Evolutionary conservation across 1,140 invertebrate species (phyloP).

Genomic region (Radopholus similis): DNA sequence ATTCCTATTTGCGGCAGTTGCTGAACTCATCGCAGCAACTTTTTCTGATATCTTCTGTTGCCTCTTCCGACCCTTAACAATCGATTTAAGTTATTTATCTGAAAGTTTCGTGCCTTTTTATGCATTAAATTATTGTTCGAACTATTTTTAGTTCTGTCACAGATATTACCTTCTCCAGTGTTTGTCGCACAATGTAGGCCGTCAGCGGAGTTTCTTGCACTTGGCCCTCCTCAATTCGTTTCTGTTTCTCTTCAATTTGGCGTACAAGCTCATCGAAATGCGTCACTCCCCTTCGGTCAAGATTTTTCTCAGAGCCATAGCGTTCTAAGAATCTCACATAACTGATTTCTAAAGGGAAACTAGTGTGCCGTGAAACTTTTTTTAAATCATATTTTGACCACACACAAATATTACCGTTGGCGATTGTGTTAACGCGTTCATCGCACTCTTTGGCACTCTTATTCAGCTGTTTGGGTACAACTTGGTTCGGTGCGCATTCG

Average conservation of each 20-base stretch:
- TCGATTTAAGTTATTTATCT: too few species aligned
- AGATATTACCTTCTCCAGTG: slow-evolving; percentile 6
- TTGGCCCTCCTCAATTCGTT: slow-evolving; percentile 1
- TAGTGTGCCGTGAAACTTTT: neutral
- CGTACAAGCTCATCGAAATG: slow-evolving; percentile 9
- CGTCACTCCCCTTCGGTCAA: neutral
- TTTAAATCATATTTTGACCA: neutral
- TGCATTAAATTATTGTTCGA: too few species aligned
- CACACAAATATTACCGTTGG: neutral
- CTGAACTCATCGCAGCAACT: too few species aligned
- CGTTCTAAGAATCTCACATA: slow-evolving; percentile 8
- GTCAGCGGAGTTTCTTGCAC: slow-evolving; percentile 16
- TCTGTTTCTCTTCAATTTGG: slow-evolving; percentile 11
- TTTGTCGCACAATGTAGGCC: neutral
- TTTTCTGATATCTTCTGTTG: too few species aligned
- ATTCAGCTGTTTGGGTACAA: neutral
- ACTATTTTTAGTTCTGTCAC: too few species aligned
- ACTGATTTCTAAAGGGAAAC: neutral
- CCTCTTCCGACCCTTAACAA: too few species aligned
- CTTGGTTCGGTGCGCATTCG: slow-evolving; percentile 12
- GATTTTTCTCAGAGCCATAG: neutral
- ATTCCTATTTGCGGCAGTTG: too few species aligned
- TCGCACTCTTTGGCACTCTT: neutral
- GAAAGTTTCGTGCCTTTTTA: too few species aligned
- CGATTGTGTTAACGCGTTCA: neutral